phyloP scores from a whole-genome alignment of 2,888 invertebrate species.

The Trichacis sp. region DNA sequence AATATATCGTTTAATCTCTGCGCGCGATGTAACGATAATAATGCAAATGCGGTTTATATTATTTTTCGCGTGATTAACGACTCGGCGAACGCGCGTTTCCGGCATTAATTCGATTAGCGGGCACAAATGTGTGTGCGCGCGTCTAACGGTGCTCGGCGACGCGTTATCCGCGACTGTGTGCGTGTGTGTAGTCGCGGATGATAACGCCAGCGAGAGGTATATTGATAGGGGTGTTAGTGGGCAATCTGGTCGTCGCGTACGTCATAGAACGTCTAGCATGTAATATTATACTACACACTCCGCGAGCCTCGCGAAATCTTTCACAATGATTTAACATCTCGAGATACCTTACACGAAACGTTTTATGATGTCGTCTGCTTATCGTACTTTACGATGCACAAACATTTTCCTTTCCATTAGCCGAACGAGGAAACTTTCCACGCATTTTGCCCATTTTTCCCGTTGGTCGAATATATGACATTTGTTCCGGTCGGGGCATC shows the following conservation, averaged over 20 bases:
- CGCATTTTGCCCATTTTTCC: too few relatives aligned
- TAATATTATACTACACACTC: slow-evolving; percentile 9
- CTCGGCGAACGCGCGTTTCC: slow-evolving; percentile 33
- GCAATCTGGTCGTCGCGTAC: slow-evolving; percentile 26
- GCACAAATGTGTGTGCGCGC: slow-evolving; percentile 17
- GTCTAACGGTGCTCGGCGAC: slow-evolving; percentile 43
- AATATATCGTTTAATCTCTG: slow-evolving; percentile 12
- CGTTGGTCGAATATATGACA: too few relatives aligned
- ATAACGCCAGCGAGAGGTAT: slow-evolving; percentile 39
- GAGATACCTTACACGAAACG: slow-evolving; percentile 3
- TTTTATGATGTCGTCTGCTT: slow-evolving; percentile 1
- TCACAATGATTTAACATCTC: slow-evolving; percentile 7
- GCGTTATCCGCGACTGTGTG: too few relatives aligned
- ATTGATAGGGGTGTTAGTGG: slow-evolving; percentile 39
- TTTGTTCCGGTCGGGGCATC: not conserved
- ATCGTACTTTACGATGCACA: not conserved
- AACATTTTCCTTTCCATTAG: slow-evolving; percentile 4
- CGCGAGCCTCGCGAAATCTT: slow-evolving; percentile 9
- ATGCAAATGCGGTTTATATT: slow-evolving; percentile 19
- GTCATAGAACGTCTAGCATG: slow-evolving; percentile 22
- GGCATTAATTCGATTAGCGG: slow-evolving; percentile 46
- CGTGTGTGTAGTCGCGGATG: too few relatives aligned
- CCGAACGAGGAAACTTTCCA: too few relatives aligned
- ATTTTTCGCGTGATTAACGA: slow-evolving; percentile 33
- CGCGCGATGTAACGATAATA: not conserved